Conservation (phyloP, 1,140 invertebrate species). For the Euura saliciscinereae region DNA sequence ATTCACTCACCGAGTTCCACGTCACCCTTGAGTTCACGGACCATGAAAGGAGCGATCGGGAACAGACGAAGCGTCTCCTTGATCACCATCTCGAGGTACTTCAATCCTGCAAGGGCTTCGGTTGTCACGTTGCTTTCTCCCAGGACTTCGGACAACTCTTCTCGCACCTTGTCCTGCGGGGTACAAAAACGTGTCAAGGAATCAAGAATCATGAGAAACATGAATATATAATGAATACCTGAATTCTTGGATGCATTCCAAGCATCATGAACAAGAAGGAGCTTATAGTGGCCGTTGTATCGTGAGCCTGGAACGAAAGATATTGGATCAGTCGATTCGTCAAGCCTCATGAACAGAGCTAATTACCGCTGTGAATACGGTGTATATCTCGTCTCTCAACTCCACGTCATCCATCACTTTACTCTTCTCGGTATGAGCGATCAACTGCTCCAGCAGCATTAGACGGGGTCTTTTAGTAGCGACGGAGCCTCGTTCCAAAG, state of each 20-base stretch:
- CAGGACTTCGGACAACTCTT: conserved; percentile 61
- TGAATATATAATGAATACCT: conserved; percentile 41
- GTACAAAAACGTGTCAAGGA: background rate
- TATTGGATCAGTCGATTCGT: conserved; percentile 1
- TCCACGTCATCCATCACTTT: conserved; percentile 42
- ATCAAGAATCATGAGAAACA: background rate
- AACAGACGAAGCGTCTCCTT: conserved; percentile 66
- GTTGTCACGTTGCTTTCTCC: conserved; percentile 55
- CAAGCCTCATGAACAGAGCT: background rate
- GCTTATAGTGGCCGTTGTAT: conserved; percentile 64
- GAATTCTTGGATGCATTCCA: conserved; percentile 65
- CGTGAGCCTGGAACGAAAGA: conserved; percentile 69
- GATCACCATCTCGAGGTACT: conserved; percentile 66
- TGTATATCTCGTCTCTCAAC: conserved; percentile 48
- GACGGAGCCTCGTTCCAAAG: conserved; percentile 17
- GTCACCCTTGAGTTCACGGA: conserved; percentile 55
- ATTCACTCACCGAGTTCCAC: conserved; percentile 37
- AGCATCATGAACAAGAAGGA: conserved; percentile 58
- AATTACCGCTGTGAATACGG: conserved; percentile 52
- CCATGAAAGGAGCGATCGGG: conserved; percentile 67
- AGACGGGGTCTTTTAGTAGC: conserved; percentile 19
- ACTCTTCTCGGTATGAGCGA: conserved; percentile 27
- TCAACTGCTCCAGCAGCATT: conserved; percentile 31
- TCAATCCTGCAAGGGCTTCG: conserved; percentile 62
- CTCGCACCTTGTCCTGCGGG: conserved; percentile 51